These are phyloP conservation scores for Bufo bufo DNA, from an alignment of 2,113 vertebrate genomes.

Conservation along the genomic window DNA sequence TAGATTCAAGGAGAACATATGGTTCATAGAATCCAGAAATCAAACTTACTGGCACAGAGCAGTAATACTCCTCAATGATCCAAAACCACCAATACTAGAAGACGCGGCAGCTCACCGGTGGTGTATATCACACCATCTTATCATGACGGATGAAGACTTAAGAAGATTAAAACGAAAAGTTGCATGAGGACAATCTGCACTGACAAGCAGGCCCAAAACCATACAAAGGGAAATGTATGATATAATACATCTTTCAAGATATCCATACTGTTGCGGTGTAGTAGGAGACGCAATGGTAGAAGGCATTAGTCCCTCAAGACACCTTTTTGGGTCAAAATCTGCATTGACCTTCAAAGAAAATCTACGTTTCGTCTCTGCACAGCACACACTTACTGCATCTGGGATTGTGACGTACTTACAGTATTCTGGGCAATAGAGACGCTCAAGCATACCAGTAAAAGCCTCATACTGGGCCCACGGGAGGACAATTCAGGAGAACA, in stretches of 20 bases:
- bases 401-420: background rate
- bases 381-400: background rate
- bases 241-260: background rate
- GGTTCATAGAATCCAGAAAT: background rate
- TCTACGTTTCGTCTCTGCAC: background rate
- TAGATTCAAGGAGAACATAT: background rate
- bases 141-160: too few species aligned
- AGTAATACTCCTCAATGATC: background rate
- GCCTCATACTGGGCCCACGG: background rate
- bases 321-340: background rate
- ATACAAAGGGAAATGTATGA: too few species aligned
- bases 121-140: background rate
- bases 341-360: conserved; percentile 3
- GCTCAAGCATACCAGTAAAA: background rate
- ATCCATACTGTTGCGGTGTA: background rate
- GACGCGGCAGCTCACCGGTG: background rate
- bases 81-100: background rate
- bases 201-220: background rate
- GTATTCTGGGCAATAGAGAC: background rate
- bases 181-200: background rate
- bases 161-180: background rate
- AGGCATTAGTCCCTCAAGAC: background rate
- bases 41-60: background rate
- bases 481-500: background rate
- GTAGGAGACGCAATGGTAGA: background rate